Conservation (phyloP, 2,797 vertebrate genomes). For the Arctocebus calabarensis region DNA sequence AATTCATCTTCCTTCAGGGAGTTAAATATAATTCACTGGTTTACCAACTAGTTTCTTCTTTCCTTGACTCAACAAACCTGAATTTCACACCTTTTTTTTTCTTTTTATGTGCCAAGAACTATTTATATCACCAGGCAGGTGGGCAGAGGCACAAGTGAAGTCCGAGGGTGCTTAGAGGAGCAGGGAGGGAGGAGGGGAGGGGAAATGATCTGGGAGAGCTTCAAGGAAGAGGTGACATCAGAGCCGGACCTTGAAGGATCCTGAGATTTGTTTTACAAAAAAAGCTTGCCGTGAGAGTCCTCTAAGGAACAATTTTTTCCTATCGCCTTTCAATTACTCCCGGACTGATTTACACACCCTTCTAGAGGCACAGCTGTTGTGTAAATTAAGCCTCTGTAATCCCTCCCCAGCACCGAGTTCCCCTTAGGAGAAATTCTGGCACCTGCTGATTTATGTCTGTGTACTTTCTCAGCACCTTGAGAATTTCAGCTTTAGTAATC, state of each 20-base stretch:
- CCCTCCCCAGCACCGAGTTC: slow-evolving; percentile 52
- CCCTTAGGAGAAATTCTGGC: slow-evolving; percentile 66
- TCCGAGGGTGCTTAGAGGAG: background rate
- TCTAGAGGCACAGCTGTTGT: slow-evolving; percentile 76
- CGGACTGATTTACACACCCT: slow-evolving; percentile 69
- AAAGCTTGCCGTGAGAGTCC: slow-evolving; percentile 53
- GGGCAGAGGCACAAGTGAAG: background rate
- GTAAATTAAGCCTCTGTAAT: slow-evolving; percentile 75
- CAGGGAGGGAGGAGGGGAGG: background rate
- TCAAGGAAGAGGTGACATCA: slow-evolving; percentile 15
- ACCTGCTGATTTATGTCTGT: slow-evolving; percentile 77
- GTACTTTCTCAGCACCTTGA: slow-evolving; percentile 73
- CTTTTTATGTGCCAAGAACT: background rate
- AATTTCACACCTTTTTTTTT: slow-evolving; percentile 46
- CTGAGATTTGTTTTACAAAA: slow-evolving; percentile 69
- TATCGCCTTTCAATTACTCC: slow-evolving; percentile 62
- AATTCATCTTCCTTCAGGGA: background rate
- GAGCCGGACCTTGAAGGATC: slow-evolving; percentile 20
- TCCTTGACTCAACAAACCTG: slow-evolving; percentile 29
- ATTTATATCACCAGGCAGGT: slow-evolving; percentile 66
- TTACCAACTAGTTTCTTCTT: slow-evolving; percentile 15
- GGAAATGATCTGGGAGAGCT: background rate
- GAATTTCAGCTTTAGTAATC: slow-evolving; percentile 47
- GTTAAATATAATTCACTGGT: background rate
- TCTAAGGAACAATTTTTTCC: slow-evolving; percentile 53